Conservation (phyloP, 2,797 vertebrate species). For the Antrozous pallidus region DNA sequence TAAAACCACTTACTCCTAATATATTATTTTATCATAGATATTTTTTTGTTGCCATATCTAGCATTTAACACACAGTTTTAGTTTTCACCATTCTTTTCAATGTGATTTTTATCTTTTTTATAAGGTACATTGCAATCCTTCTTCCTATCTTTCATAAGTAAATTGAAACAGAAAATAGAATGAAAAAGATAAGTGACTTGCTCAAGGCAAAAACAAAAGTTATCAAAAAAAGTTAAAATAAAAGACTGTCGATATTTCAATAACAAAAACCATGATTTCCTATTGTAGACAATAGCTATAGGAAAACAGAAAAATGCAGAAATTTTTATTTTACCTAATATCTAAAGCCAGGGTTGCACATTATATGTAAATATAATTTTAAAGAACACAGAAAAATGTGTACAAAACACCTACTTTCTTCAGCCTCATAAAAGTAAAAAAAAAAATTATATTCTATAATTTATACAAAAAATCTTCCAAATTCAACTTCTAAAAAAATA, state of each 20-base stretch:
- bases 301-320: not conserved
- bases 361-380: not conserved
- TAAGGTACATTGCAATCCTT: conserved; percentile 3
- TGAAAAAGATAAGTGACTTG: conserved; percentile 43
- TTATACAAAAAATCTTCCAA: not conserved
- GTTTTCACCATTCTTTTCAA: not conserved
- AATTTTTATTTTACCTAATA: not conserved
- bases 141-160: conserved; percentile 37
- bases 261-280: conserved; percentile 19
- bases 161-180: conserved; percentile 35
- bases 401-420: not conserved
- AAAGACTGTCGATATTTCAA: conserved; percentile 6
- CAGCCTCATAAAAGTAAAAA: not conserved
- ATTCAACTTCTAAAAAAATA: not conserved
- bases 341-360: not conserved
- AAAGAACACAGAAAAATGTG: not conserved
- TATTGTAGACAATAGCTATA: not conserved
- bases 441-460: not conserved
- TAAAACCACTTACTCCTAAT: not conserved
- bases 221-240: conserved; percentile 16
- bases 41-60: not conserved
- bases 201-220: conserved; percentile 19
- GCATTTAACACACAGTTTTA: not conserved
- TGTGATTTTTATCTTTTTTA: not conserved
- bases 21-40: not conserved